These are phyloP conservation scores for Phrynocephalus forsythii DNA, from an alignment of 2,797 vertebrate species.

Conservation along the genomic window DNA sequence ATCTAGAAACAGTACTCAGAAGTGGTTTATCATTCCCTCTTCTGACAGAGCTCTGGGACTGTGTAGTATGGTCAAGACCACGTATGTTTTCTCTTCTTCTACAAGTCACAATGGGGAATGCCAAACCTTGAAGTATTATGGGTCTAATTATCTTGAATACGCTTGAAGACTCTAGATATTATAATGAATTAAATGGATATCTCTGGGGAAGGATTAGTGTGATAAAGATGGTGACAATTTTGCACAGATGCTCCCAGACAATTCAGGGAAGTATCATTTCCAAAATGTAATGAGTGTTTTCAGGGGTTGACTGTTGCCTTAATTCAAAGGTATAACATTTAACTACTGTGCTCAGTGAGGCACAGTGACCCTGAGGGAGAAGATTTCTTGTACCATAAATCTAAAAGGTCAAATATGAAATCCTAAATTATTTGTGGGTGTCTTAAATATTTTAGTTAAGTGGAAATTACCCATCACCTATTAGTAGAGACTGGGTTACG, in stretches of 20 bases:
- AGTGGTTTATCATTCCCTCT: no score
- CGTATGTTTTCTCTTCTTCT: no score
- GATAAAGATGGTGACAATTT: conserved; percentile 65
- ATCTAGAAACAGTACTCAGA: no score
- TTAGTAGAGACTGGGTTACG: not conserved
- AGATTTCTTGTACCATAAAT: not conserved
- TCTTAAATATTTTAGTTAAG: not conserved
- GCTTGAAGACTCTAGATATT: conserved; percentile 34
- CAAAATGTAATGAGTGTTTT: conserved; percentile 51
- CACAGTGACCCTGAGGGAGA: not conserved
- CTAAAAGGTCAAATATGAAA: not conserved
- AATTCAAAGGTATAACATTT: not conserved
- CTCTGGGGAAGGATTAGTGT: conserved; percentile 62
- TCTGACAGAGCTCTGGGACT: no score
- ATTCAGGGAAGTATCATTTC: conserved; percentile 61
- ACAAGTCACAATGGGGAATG: no score
- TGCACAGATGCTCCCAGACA: conserved; percentile 55
- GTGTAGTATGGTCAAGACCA: no score
- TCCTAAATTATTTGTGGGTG: not conserved
- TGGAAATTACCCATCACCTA: not conserved
- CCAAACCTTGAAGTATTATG: not conserved
- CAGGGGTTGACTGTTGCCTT: not conserved
- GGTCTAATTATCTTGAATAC: conserved; percentile 47
- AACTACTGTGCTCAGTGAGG: not conserved
- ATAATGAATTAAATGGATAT: conserved; percentile 47